Evolutionary conservation across 2,888 invertebrate genomes (phyloP), one percentile per base, ranked within the genome.

Genomic region (Rhogogaster chlorosoma): DNA sequence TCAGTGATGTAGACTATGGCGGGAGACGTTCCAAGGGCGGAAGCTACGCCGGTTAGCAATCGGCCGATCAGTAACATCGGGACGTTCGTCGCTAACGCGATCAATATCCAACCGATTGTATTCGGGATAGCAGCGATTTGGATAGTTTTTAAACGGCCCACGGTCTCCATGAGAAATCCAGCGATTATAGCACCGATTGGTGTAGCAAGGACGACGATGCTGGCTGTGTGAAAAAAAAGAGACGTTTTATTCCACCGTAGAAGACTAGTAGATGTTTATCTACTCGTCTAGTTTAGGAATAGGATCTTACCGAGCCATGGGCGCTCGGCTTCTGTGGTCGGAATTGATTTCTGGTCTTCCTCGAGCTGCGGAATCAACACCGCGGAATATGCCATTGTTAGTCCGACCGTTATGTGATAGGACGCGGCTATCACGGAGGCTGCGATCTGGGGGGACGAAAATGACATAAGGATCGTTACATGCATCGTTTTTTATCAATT

Each of bases 1-100:
- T 95, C 95, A 9, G 95, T 95, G 84, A 95, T 95, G 91, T 95
- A 95, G 36, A 95, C 95, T 70, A 95, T 95, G 1, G 95, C 95
- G 18, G 95, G 95, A 87, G 95, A 95, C 1, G 95, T 94, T 18
- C 95, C 95, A 91, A 95, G 93, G 2, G 95, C 95, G 92, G 95
- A 94, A 0, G 95, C 94, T 49, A 95, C 88, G 18, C 95, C 95
- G 0, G 95, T 94, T 36, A 95, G 89, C 49, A 95, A 90, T 86
- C 95, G 91, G 1, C 95, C 95, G 1, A 93, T 87, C 36, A 95
- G 91, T 26, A 95, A 90, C 93, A 94, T 94, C 1, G 94, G 93
- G 70, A 95, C 93, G 87, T 94, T 94, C 6, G 90, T 89, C 0
- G 95, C 94, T 5, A 92, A 89, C 0, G 95, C 95, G 38, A 95